Conservation (phyloP, 2,797 vertebrate genomes). For the Ctenopoma kingsleyae region DNA sequence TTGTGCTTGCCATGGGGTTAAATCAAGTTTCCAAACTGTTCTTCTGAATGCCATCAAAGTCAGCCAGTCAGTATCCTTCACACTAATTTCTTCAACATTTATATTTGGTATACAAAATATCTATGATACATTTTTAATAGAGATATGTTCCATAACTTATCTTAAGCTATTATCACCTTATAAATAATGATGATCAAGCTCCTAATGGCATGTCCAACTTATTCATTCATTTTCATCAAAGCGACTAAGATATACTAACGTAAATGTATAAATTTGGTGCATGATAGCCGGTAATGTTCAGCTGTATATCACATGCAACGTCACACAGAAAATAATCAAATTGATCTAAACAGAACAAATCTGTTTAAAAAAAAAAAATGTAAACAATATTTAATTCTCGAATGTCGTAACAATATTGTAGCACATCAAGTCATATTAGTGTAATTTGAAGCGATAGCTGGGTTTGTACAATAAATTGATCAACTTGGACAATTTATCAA, state of each 20-base stretch:
- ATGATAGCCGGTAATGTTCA: neutral
- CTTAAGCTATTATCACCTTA: neutral
- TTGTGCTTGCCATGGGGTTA: neutral
- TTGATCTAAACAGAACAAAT: too few relatives aligned
- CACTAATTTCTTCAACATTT: neutral
- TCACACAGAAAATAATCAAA: too few relatives aligned
- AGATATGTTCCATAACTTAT: too few relatives aligned
- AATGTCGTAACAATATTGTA: neutral
- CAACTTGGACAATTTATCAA: neutral
- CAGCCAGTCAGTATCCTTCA: constrained; percentile 3
- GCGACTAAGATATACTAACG: too few relatives aligned
- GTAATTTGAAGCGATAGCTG: neutral
- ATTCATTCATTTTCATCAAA: too few relatives aligned
- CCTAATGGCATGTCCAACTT: too few relatives aligned
- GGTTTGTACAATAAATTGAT: neutral
- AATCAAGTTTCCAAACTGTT: constrained; percentile 8
- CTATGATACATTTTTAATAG: neutral
- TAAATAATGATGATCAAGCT: too few relatives aligned
- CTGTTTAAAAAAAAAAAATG: too few relatives aligned
- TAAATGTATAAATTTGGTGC: too few relatives aligned
- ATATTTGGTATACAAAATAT: neutral
- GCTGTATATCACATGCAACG: too few relatives aligned
- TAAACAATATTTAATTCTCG: neutral
- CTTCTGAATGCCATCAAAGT: constrained; percentile 4
- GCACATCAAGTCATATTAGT: neutral